Base-by-base conservation (phyloP, 2,113 vertebrate species). In the Phyllostomus hastatus region DNA sequence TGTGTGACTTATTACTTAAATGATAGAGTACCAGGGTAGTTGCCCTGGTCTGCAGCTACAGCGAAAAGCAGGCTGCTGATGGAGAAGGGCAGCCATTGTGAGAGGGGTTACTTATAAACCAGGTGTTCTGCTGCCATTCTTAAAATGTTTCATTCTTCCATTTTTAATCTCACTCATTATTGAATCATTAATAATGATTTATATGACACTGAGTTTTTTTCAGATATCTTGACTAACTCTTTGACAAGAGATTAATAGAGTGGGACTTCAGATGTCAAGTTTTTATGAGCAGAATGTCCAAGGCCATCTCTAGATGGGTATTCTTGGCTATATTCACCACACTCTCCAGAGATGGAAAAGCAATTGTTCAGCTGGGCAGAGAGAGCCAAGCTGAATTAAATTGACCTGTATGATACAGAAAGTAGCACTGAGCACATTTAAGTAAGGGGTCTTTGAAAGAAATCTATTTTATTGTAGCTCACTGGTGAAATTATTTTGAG, bases 401-500 rank as follows among this genome's bases (percentile, higher is more conserved):
- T 98, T 98, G 98, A 99, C 98, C 98, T 96, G n/a, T 2, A 33
- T 86, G 72, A 92, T 97, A 95, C 94, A 93, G 98, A 98, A 97
- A 98, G 98, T 98, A 98, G 69, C 87, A 72, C 94, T 61, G 95
- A 91, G 92, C 98, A 97, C 97, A 97, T 99, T 98, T 97, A 98
- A 98, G 98, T 96, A 75, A 99, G 98, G 97, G 97, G 96, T 92
- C 97, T 98, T 97, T 98, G 97, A 97, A 98, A 98, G 97, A 97
- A 98, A 98, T 97, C 98, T 96, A 96, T 97, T 98, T 98, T 97
- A 97, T 98, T 98, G 95, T 90, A 94, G 94, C 95, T 96, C 97
- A 98, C 97, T 96, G 95, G 96, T 96, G 96, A 97, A 98, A 98
- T 98, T 98, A 98, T 98, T 98, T 97, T 97, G 98, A 98, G 97